Conservation (phyloP, 2,113 vertebrate species). For the Carassius gibelio region DNA sequence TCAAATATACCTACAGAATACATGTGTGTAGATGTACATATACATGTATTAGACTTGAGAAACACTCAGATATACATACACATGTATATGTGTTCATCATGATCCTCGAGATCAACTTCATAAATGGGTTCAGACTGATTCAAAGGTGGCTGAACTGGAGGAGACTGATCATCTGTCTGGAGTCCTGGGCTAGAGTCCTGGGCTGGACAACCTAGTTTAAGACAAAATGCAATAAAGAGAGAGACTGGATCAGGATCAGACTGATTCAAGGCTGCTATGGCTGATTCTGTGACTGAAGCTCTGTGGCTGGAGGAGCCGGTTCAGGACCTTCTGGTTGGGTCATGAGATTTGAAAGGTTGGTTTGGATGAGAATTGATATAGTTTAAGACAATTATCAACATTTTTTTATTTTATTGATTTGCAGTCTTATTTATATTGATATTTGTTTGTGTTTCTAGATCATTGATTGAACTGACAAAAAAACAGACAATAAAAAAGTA, state of each 20-base stretch:
- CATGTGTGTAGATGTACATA: too few relatives aligned
- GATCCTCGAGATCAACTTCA: background rate
- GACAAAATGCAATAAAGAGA: too few relatives aligned
- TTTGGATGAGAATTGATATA: too few relatives aligned
- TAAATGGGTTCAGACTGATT: background rate
- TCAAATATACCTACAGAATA: background rate
- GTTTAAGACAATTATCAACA: too few relatives aligned
- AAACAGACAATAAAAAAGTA: too few relatives aligned
- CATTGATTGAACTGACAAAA: too few relatives aligned
- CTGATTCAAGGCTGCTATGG: slow-evolving; percentile 66
- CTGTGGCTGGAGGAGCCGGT: slow-evolving; percentile 19
- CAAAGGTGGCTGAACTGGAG: slow-evolving; percentile 49
- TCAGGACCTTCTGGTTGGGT: slow-evolving; percentile 64
- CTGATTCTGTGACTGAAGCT: slow-evolving; percentile 72
- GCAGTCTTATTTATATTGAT: too few relatives aligned
- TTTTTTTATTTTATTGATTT: too few relatives aligned
- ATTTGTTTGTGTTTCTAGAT: too few relatives aligned
- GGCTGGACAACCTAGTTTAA: too few relatives aligned
- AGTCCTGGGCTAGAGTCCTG: background rate
- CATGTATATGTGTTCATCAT: background rate
- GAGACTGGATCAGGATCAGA: slow-evolving; percentile 31
- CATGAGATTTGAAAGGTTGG: too few relatives aligned
- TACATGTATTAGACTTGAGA: too few relatives aligned
- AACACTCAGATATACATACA: background rate
- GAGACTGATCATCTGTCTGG: slow-evolving; percentile 65